Conservation (phyloP, 2,888 invertebrate genomes). For the Cyaniris semiargus region DNA sequence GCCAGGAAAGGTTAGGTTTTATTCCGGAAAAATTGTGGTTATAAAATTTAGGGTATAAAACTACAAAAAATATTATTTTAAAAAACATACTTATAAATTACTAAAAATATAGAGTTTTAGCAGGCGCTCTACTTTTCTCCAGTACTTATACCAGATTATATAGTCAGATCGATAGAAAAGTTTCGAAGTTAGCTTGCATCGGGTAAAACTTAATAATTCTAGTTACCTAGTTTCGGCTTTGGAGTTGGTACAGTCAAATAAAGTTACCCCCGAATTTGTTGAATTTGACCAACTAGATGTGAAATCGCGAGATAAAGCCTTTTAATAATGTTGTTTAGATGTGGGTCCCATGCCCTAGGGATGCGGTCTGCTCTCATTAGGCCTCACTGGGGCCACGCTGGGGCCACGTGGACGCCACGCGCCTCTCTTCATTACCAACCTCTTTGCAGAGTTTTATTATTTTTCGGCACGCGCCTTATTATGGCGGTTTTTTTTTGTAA, state of each 20-base stretch:
- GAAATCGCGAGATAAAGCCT: slow-evolving; percentile 25
- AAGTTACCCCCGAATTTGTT: neutral
- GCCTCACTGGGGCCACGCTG: slow-evolving; percentile 51
- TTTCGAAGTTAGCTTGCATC: neutral
- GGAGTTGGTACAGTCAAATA: no score
- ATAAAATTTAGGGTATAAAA: no score
- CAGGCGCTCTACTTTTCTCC: neutral
- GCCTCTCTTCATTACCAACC: slow-evolving; percentile 66
- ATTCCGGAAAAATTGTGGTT: no score
- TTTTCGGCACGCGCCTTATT: slow-evolving; percentile 73
- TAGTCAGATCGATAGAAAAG: neutral
- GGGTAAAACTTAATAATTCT: neutral
- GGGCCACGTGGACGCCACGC: slow-evolving; percentile 54
- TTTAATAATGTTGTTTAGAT: slow-evolving; percentile 24
- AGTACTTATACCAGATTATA: neutral
- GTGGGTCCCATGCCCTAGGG: slow-evolving; percentile 34
- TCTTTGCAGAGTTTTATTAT: slow-evolving; percentile 70
- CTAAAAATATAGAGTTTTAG: neutral
- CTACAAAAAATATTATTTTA: no score
- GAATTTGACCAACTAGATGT: neutral
- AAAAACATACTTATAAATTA: neutral
- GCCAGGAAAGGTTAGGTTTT: no score
- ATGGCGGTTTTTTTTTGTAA: slow-evolving; percentile 57
- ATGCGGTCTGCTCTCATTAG: slow-evolving; percentile 52
- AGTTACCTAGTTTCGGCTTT: no score